These are phyloP conservation scores for Dasysyrphus albostriatus DNA, from an alignment of 2,888 invertebrate genomes.

Conservation along the genomic window DNA sequence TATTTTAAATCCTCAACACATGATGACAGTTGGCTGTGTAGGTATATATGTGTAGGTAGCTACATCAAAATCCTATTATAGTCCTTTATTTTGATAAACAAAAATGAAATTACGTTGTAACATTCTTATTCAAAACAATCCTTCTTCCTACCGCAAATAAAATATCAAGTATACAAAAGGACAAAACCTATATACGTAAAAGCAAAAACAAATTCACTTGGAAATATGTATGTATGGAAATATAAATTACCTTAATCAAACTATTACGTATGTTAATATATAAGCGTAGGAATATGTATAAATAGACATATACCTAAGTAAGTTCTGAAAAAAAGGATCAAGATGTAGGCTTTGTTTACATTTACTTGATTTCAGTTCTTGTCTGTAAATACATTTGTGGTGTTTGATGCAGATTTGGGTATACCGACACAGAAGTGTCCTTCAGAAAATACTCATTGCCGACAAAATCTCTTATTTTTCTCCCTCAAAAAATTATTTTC, in stretches of 20 bases:
- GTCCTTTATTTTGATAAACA: slow-evolving; percentile 47
- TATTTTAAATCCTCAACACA: slow-evolving; percentile 44
- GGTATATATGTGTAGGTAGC: background rate
- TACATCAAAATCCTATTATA: background rate
- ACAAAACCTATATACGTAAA: background rate
- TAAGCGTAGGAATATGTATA: background rate
- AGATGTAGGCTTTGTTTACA: slow-evolving; percentile 56
- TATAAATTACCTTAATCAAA: slow-evolving; percentile 1
- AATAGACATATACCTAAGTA: slow-evolving; percentile 4
- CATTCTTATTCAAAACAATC: slow-evolving; percentile 6
- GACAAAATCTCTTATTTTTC: background rate
- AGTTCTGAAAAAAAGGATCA: slow-evolving; percentile 37
- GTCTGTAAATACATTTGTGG: slow-evolving; percentile 42
- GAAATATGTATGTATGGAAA: background rate
- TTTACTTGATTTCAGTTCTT: slow-evolving; percentile 31
- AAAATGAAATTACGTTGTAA: slow-evolving; percentile 65
- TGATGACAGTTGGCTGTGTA: background rate
- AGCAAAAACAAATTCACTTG: background rate
- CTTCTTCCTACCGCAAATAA: slow-evolving; percentile 23
- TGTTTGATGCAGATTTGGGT: slow-evolving; percentile 43
- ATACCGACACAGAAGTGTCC: slow-evolving; percentile 24
- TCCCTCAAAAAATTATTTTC: background rate
- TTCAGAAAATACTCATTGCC: slow-evolving; percentile 41
- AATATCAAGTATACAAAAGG: slow-evolving; percentile 9
- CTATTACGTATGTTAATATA: background rate